Evolutionary conservation across 2,888 invertebrate genomes (phyloP).

Genomic region (Congeria kusceri): DNA sequence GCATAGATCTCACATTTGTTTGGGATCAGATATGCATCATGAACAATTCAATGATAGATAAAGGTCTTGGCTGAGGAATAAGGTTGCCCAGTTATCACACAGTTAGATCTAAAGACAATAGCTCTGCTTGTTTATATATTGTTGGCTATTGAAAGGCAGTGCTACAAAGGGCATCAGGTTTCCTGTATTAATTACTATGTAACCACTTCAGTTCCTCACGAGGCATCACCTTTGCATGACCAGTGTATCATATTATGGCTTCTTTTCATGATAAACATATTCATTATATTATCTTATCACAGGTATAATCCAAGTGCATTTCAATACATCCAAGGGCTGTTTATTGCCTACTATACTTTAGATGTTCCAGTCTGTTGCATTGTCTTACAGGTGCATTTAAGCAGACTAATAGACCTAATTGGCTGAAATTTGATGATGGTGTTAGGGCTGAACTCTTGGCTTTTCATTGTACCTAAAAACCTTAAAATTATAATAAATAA

Average conservation of each 20-base stretch:
- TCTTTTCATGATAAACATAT: slow-evolving; percentile 5
- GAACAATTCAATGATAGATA: too few species aligned
- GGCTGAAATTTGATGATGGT: neutral
- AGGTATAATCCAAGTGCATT: neutral
- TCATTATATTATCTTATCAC: slow-evolving; percentile 9
- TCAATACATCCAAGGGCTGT: neutral
- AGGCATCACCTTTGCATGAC: slow-evolving; percentile 2
- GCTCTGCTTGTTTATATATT: too few species aligned
- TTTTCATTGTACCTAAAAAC: neutral
- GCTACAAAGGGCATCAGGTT: slow-evolving; percentile 5
- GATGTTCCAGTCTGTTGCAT: neutral
- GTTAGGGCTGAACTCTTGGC: neutral
- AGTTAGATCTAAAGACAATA: too few species aligned
- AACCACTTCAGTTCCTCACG: neutral
- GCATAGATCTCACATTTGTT: too few species aligned
- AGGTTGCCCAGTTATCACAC: too few species aligned
- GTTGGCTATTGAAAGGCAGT: neutral
- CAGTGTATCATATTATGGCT: slow-evolving; percentile 7
- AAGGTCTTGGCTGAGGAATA: too few species aligned
- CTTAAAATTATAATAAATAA: neutral
- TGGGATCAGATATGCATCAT: too few species aligned
- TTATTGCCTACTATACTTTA: neutral
- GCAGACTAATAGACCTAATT: slow-evolving; percentile 10
- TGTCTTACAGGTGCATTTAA: slow-evolving; percentile 8
- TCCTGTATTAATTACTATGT: slow-evolving; percentile 2